Evolutionary conservation across 1,140 invertebrate genomes (phyloP).

Genomic region (Phortica variegata): DNA sequence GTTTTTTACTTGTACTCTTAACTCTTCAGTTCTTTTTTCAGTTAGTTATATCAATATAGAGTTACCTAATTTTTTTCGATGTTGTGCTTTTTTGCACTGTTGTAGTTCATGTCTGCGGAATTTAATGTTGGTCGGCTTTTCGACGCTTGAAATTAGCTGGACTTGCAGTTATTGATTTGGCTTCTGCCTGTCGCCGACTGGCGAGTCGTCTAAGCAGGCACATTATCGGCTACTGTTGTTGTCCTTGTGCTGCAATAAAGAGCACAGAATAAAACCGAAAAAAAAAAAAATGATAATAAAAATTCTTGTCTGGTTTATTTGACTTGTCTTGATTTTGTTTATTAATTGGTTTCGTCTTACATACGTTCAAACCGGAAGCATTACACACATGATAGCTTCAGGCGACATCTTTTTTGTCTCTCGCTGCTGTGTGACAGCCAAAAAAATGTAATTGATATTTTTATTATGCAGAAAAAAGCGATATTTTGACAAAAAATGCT

Average conservation of each 20-base stretch:
- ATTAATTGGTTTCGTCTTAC: conserved; percentile 3
- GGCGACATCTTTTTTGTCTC: background rate
- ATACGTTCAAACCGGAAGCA: background rate
- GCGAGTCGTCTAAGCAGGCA: no score
- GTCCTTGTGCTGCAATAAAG: no score
- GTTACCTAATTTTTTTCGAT: conserved; percentile 26
- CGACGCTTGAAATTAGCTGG: conserved; percentile 17
- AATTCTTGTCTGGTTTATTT: no score
- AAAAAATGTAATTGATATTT: conserved; percentile 5
- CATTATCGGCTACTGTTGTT: no score
- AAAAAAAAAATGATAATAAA: no score
- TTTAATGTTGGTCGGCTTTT: no score
- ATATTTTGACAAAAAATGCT: no score
- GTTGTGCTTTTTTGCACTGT: conserved; percentile 1
- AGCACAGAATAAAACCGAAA: no score
- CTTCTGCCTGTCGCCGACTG: no score
- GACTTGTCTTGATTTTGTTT: background rate
- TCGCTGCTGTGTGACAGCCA: no score
- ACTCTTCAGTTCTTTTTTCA: conserved; percentile 4
- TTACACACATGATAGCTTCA: background rate
- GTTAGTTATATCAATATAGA: conserved; percentile 21
- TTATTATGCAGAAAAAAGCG: background rate
- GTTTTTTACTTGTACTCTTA: conserved; percentile 14
- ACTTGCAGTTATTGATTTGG: conserved; percentile 33
- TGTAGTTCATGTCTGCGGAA: no score